These are phyloP conservation scores for Sternarchorhynchus goeldii DNA, from an alignment of 2,797 vertebrate species.

Conservation along the genomic window DNA sequence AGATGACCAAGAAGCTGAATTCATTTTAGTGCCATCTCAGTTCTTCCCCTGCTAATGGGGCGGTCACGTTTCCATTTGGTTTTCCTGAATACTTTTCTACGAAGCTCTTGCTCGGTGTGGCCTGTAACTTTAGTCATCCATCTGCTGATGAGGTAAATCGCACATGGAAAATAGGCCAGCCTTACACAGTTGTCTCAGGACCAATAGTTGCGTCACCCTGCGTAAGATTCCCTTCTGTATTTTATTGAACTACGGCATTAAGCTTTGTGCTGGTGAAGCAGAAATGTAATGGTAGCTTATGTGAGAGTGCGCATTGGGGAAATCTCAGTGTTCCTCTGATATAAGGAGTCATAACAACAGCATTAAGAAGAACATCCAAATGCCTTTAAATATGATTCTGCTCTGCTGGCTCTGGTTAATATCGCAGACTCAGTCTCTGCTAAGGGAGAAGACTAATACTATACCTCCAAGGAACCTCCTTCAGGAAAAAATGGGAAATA, in stretches of 20 bases:
- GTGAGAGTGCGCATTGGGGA: conserved; percentile 91
- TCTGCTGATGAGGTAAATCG: conserved; percentile 31
- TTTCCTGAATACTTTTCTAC: conserved; percentile 14
- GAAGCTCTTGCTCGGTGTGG: conserved; percentile 26
- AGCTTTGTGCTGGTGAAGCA: conserved; percentile 96
- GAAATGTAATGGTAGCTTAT: conserved; percentile 99
- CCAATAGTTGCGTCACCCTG: conserved; percentile 70
- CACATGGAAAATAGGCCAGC: conserved; percentile 50
- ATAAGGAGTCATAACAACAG: conserved; percentile 83
- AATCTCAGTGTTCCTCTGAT: conserved; percentile 87
- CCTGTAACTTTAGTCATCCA: conserved; percentile 29
- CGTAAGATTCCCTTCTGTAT: conserved; percentile 82
- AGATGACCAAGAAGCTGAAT: background rate
- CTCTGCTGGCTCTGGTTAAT: conserved; percentile 36
- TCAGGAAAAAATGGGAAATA: conserved; percentile 18
- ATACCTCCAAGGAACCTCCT: conserved; percentile 31
- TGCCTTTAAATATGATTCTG: conserved; percentile 62
- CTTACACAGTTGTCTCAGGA: conserved; percentile 56
- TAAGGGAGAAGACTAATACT: conserved; percentile 37
- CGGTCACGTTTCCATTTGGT: conserved; percentile 35
- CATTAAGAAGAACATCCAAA: conserved; percentile 68
- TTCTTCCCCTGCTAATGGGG: conserved; percentile 20
- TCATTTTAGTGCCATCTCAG: background rate
- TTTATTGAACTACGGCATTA: conserved; percentile 96
- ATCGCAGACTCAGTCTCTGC: conserved; percentile 22